Evolutionary conservation across 2,113 vertebrate species (phyloP).

Genomic region (Lophochroa leadbeateri): DNA sequence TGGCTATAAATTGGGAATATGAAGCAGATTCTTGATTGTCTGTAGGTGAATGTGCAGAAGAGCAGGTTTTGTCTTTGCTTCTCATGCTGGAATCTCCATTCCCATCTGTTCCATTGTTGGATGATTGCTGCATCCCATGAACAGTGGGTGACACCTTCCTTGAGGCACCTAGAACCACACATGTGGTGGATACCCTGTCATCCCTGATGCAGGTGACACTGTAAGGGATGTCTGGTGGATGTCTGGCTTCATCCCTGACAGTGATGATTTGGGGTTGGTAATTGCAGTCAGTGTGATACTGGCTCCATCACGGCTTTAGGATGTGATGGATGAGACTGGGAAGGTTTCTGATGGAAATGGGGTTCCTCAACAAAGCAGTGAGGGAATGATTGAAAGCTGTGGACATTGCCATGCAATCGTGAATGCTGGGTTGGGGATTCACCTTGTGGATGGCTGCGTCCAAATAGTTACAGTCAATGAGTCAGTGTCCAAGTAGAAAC

Average conservation of each 20-base stretch:
- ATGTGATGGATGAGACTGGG: not conserved
- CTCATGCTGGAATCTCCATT: not conserved
- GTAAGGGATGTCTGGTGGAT: not conserved
- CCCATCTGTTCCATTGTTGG: not conserved
- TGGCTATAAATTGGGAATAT: not conserved
- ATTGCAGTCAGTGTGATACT: accelerated
- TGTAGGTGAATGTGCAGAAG: not conserved
- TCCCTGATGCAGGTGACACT: not conserved
- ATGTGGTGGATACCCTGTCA: accelerated
- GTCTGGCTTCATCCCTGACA: accelerated
- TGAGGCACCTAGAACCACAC: not conserved
- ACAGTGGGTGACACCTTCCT: not conserved
- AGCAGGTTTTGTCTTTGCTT: not conserved
- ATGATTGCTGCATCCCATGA: accelerated
- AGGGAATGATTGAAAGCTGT: not conserved
- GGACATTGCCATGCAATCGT: accelerated
- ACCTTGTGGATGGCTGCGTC: not conserved
- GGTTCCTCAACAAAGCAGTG: not conserved
- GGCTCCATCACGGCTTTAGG: accelerated
- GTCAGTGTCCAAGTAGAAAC: not conserved
- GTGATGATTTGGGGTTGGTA: not conserved
- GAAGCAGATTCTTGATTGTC: conserved; percentile 15
- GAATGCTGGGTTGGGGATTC: not conserved
- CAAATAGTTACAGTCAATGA: not conserved
- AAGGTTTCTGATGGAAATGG: not conserved